These are phyloP conservation scores for Coptotermes formosanus DNA, from an alignment of 1,140 invertebrate species.

Conservation along the genomic window DNA sequence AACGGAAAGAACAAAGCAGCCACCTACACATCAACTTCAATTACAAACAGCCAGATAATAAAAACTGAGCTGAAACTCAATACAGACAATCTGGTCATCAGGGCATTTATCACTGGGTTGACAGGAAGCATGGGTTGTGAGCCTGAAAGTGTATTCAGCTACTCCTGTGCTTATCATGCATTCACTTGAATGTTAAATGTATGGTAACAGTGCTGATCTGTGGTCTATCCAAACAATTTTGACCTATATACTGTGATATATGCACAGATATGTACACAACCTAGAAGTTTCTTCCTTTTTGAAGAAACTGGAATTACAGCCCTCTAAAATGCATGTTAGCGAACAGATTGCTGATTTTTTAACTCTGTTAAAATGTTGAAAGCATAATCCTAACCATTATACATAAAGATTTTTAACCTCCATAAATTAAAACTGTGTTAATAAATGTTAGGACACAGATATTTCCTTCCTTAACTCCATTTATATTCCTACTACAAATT, in stretches of 20 bases:
- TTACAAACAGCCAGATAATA: neutral
- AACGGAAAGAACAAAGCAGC: neutral
- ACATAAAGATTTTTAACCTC: constrained; percentile 4
- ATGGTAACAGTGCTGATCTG: neutral
- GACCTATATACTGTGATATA: neutral
- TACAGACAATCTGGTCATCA: neutral
- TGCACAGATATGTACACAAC: neutral
- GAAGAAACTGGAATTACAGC: neutral
- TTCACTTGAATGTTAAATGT: neutral
- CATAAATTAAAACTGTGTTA: neutral
- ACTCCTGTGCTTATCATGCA: neutral
- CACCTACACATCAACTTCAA: neutral
- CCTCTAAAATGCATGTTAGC: neutral
- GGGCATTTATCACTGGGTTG: neutral
- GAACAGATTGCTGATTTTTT: neutral
- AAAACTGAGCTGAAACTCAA: neutral
- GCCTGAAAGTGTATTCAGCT: neutral
- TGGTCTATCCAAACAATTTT: neutral
- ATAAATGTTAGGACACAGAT: neutral
- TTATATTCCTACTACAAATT: neutral
- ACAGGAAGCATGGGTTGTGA: neutral
- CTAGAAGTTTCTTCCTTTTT: neutral
- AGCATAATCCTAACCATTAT: neutral
- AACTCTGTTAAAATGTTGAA: neutral
- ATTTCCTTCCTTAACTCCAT: neutral